Base-by-base conservation (phyloP, 2,888 invertebrate genomes). In the Stegana nigrithorax region DNA sequence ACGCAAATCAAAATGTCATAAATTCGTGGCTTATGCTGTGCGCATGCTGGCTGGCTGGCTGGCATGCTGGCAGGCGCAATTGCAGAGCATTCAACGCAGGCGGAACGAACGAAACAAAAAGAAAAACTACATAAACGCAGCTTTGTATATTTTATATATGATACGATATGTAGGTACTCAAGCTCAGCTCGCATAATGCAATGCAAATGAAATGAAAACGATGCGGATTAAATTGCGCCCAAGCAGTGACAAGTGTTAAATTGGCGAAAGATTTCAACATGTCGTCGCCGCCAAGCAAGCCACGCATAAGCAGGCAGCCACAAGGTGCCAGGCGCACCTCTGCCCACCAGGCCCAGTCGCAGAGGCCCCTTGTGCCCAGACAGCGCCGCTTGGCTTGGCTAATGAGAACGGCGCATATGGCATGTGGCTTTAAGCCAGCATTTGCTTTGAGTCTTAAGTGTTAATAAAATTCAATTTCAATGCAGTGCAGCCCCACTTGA, bases 1-100 rank as follows among this genome's bases (percentile, higher is more conserved):
- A 82, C 83, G 82, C 82, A 82, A 82, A 82, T 82, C 81, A 82
- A 80, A 82, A 82, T 75, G 81, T 81, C 81, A 81, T 82, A 81
- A 78, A 82, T 81, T 78, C 71, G 70, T 73, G 77, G 77, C 77
- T 77, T 79, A 77, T 77, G 72, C 71, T 62, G 62, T 62, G 67
- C 60, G 62, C 44, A n/a, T n/a, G n/a, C n/a, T n/a, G n/a, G n/a
- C n/a, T n/a, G n/a, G n/a, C n/a, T n/a, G n/a, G n/a, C n/a, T n/a
- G n/a, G n/a, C n/a, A n/a, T n/a, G n/a, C n/a, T n/a, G n/a, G n/a
- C n/a, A n/a, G n/a, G n/a, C n/a, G n/a, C n/a, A n/a, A 39, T 39
- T 17, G 14, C 39, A 39, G 5, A 14, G 39, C 39, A 39, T n/a
- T 39, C 14, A 6, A 45, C 21, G 32, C 10, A 32, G 6, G 5